Evolutionary conservation across 2,113 vertebrate genomes (phyloP).

Genomic region (Agelaius tricolor): DNA sequence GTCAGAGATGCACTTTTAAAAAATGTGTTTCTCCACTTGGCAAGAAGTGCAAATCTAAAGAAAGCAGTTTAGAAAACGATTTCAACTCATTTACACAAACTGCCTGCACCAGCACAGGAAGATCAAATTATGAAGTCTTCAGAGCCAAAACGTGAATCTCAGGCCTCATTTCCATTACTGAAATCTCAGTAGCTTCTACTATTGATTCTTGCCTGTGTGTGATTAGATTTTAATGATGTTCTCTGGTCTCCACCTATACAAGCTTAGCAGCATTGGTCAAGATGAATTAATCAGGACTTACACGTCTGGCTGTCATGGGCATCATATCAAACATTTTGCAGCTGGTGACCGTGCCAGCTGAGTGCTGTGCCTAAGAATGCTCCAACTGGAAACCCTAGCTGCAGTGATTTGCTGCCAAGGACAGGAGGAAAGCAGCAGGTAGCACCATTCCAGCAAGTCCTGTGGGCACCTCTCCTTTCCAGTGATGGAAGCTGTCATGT

Average conservation of each 20-base stretch:
- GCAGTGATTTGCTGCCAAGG: conserved; percentile 21
- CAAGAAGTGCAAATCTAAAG: conserved; percentile 21
- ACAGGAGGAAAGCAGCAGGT: conserved; percentile 35
- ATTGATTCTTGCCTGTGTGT: background rate
- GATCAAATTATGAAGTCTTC: conserved; percentile 44
- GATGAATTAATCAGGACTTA: conserved; percentile 32
- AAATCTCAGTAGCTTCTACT: conserved; percentile 45
- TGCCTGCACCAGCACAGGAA: conserved; percentile 28
- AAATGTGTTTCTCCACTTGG: conserved; percentile 45
- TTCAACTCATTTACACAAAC: conserved; percentile 53
- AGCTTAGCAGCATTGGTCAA: conserved; percentile 12
- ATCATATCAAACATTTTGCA: conserved; percentile 42
- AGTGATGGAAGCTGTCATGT: background rate
- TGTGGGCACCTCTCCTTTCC: background rate
- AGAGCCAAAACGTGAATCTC: conserved; percentile 32
- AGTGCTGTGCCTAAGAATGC: background rate
- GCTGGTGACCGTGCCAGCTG: background rate
- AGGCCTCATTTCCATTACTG: conserved; percentile 34
- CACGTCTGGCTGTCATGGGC: background rate
- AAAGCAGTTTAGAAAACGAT: conserved; percentile 38
- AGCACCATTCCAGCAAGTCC: background rate
- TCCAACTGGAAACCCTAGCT: conserved; percentile 51
- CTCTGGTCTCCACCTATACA: background rate
- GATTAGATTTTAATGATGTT: conserved; percentile 49
- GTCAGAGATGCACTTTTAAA: conserved; percentile 21